A percentile compares a stretch with the other conserved stretches of the same genome.
These are phyloP conservation scores for Tachina grossa DNA, from an alignment of 2,888 invertebrate species.

Conservation along the genomic window DNA sequence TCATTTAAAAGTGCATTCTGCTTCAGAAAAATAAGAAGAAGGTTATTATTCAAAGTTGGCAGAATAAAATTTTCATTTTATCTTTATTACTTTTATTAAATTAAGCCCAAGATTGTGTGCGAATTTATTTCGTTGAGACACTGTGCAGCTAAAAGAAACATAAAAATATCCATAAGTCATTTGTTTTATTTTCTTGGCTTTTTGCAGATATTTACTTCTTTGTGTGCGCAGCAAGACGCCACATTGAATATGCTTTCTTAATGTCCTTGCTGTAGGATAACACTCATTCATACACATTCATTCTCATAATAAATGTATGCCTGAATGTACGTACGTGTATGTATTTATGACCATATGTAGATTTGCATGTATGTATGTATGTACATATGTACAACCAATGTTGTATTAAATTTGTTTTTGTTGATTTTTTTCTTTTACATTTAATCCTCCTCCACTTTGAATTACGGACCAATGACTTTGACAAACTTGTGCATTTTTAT, in stretches of 20 bases:
- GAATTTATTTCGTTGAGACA: conserved; percentile 4
- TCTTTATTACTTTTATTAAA: no score
- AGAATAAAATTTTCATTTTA: no score
- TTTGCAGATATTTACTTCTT: conserved; percentile 28
- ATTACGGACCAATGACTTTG: conserved; percentile 69
- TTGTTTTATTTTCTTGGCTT: conserved; percentile 54
- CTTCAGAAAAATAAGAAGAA: no score
- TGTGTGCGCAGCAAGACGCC: conserved; percentile 68
- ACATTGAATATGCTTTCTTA: conserved; percentile 58
- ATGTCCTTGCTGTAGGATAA: conserved; percentile 59
- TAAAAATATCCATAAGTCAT: conserved; percentile 55
- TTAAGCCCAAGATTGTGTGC: background rate
- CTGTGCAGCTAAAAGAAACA: conserved; percentile 42
- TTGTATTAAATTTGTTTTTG: conserved; percentile 53
- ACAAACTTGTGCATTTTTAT: conserved; percentile 63
- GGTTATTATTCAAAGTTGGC: no score
- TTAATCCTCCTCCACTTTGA: conserved; percentile 64
- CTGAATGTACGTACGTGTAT: background rate
- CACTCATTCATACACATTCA: conserved; percentile 31
- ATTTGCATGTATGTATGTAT: background rate
- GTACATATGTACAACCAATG: background rate
- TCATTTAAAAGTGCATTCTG: no score
- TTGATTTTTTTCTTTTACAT: conserved; percentile 50
- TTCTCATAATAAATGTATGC: conserved; percentile 11
- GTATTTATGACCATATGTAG: conserved; percentile 24